Conservation (phyloP, 2,797 vertebrate species). For the Hydrophis major region DNA sequence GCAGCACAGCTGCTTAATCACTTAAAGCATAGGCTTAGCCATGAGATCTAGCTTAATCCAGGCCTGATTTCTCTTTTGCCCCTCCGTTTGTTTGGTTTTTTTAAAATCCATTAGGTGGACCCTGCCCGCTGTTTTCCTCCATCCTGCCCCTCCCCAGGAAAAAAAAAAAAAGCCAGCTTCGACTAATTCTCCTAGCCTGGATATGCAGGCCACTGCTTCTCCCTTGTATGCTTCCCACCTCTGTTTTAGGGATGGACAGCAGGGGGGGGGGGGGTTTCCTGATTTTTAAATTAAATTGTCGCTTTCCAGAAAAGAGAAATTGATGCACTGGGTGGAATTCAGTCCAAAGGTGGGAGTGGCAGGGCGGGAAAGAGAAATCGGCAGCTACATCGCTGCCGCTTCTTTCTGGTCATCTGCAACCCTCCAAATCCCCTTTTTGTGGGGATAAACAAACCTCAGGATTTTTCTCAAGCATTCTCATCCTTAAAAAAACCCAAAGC, state of each 20-base stretch:
- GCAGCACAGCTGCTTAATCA: constrained; percentile 28
- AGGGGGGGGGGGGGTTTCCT: background rate
- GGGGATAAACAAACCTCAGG: no score
- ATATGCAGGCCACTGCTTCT: background rate
- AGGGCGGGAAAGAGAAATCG: background rate
- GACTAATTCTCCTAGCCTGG: background rate
- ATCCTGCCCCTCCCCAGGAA: background rate
- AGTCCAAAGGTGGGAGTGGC: background rate
- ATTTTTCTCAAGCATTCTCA: background rate
- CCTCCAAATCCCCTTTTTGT: background rate
- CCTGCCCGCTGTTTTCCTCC: background rate
- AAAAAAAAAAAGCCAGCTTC: background rate
- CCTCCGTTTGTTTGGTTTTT: background rate
- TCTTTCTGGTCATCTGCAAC: no score
- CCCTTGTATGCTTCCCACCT: background rate
- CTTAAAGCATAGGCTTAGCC: constrained; percentile 23
- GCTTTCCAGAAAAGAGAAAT: background rate
- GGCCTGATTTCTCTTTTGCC: constrained; percentile 18
- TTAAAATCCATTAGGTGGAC: no score
- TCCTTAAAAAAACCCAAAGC: background rate
- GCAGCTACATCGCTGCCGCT: no score
- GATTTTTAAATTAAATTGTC: background rate
- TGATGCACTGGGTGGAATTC: background rate
- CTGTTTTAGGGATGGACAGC: background rate
- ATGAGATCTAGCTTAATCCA: constrained; percentile 23